Conservation (phyloP, 2,797 vertebrate species). For the Orestias chungarensis region DNA sequence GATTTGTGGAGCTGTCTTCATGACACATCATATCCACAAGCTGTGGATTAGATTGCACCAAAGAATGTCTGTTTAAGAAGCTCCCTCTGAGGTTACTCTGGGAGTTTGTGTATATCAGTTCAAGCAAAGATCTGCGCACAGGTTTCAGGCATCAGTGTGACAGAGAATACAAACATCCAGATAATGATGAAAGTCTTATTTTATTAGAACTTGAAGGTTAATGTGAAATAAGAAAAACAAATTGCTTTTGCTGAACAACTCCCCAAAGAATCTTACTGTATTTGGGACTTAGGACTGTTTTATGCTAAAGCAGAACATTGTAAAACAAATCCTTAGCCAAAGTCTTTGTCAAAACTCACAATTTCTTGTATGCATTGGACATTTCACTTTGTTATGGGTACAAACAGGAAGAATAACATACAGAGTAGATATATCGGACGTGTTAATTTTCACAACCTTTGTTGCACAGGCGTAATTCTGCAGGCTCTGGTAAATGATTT, state of each 20-base stretch:
- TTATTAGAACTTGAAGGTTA: neutral
- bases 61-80: constrained; percentile 29
- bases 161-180: neutral
- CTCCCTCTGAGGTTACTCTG: neutral
- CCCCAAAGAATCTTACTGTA: neutral
- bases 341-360: neutral
- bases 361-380: neutral
- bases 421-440: neutral
- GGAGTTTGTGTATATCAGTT: neutral
- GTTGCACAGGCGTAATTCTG: neutral
- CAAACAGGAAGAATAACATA: neutral
- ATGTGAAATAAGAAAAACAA: neutral
- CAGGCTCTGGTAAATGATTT: no score
- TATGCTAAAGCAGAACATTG: neutral
- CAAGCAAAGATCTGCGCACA: neutral
- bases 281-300: neutral
- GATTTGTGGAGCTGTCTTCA: constrained; percentile 54
- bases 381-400: neutral
- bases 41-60: constrained; percentile 38
- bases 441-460: neutral
- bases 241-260: neutral
- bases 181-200: neutral
- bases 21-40: constrained; percentile 48
- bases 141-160: neutral
- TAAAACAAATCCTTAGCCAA: neutral